Base-by-base conservation (phyloP, 1,140 invertebrate species). In the Proales similis region DNA sequence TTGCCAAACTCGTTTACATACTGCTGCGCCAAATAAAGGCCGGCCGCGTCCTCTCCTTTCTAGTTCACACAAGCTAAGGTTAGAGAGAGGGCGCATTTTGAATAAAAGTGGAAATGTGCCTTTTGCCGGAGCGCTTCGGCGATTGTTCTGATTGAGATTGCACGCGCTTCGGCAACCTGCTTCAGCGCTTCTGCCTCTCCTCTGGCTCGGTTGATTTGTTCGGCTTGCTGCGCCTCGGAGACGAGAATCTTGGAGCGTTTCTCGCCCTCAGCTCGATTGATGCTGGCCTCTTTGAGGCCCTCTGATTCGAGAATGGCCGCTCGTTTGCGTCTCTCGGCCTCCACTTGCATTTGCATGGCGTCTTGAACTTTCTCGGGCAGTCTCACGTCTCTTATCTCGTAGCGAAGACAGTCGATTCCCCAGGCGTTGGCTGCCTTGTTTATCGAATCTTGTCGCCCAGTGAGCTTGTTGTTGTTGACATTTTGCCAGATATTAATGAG, bases 341-440 rank as follows among this genome's bases (percentile, higher is more conserved):
- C 53, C 19, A 53, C 47, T 80, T 98, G 94, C 90, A 96, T 96
- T 77, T 98, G 94, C 94, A 99, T 98, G 4, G 94, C 94, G 79
- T 96, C 92, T 70, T 95, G 90, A 3, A 99, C 88, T 73, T 90
- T 82, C 2, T 78, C 74, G 6, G 95, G 95, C 66, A 98, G 77
- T 73, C 85, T 87, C 67, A 96, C 92, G 72, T 95, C 89, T 77
- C 87, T 86, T 24, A 63, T 63, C 26, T 63, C 62, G 33, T 63
- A 63, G 14, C 94, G 80, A 48, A 97, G 79, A 75, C 92, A 97
- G n/a, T 84, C 83, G 38, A 98, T 90, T 32, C 94, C 94, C 94
- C 94, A 99, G 0, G 90, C 87, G 72, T 88, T 88, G 70, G 90
- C 89, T 2, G 94, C 94, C 79, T 96, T 95, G 71, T 98, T 98